Evolutionary conservation across 2,113 vertebrate species (phyloP).

Genomic region (Seriola quinqueradiata): DNA sequence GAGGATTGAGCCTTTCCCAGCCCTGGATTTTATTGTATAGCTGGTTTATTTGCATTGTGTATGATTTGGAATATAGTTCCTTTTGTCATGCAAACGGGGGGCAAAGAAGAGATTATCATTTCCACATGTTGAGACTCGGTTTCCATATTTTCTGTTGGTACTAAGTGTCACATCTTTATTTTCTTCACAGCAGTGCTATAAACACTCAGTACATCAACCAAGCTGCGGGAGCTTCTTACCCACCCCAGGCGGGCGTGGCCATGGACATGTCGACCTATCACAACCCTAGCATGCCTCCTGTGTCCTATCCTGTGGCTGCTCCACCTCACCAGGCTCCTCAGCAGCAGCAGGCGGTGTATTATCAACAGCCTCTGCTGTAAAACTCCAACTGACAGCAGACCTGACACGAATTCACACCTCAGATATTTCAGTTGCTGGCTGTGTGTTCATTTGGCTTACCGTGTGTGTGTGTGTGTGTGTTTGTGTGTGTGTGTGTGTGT

Average conservation of each 20-base stretch:
- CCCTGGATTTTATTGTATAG: too few species aligned
- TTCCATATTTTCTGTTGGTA: neutral
- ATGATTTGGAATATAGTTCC: too few species aligned
- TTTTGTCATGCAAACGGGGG: too few species aligned
- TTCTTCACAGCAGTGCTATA: slow-evolving; percentile 82
- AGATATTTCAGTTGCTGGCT: slow-evolving; percentile 34
- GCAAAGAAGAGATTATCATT: neutral
- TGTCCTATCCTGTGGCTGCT: slow-evolving; percentile 84
- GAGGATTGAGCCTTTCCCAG: too few species aligned
- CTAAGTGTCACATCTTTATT: slow-evolving; percentile 5
- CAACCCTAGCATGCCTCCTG: slow-evolving; percentile 85
- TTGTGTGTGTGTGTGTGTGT: neutral
- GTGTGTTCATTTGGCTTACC: slow-evolving; percentile 12
- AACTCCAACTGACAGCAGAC: slow-evolving; percentile 1
- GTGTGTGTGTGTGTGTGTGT: neutral
- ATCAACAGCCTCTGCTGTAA: slow-evolving; percentile 95
- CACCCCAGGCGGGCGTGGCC: slow-evolving; percentile 84
- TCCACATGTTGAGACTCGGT: neutral
- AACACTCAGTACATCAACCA: slow-evolving; percentile 88
- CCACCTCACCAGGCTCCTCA: slow-evolving; percentile 84
- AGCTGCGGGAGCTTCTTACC: slow-evolving; percentile 82
- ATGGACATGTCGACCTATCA: slow-evolving; percentile 91
- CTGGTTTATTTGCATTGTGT: too few species aligned
- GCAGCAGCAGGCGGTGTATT: slow-evolving; percentile 88
- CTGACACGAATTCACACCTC: slow-evolving; percentile 20